phyloP scores from a whole-genome alignment of 2,113 vertebrate genomes.

The Octodon degus region DNA sequence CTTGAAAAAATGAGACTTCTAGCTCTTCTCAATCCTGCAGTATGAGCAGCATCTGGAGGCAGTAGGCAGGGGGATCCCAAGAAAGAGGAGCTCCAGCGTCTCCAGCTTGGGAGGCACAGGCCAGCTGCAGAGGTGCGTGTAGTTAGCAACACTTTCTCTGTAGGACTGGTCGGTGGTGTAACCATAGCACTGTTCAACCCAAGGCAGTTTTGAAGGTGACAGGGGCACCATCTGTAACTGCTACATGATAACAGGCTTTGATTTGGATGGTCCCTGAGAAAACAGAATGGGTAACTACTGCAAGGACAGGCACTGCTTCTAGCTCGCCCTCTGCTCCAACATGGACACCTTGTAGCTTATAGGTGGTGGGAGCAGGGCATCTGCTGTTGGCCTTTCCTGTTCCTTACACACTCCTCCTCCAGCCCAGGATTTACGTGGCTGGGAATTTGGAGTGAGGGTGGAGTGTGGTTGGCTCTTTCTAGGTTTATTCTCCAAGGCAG shows the following conservation, averaged over 20 bases:
- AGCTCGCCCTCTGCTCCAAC: not conserved
- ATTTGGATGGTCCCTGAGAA: not conserved
- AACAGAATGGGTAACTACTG: not conserved
- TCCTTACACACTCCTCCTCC: not conserved
- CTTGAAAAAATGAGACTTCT: conserved; percentile 7
- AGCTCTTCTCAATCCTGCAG: not conserved
- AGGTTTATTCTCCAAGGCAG: not conserved
- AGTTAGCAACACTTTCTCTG: not conserved
- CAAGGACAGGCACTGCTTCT: not conserved
- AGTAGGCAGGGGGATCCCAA: not conserved
- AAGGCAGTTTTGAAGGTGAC: not conserved
- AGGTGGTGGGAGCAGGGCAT: not conserved
- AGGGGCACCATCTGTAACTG: not conserved
- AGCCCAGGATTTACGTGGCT: not conserved
- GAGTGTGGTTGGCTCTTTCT: not conserved
- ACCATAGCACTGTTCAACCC: not conserved
- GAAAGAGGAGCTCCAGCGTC: not conserved
- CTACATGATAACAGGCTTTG: not conserved
- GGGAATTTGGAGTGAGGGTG: not conserved
- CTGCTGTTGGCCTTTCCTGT: not conserved
- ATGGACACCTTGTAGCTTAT: not conserved
- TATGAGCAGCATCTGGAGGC: not conserved
- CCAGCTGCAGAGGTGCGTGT: not conserved
- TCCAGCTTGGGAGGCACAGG: not conserved
- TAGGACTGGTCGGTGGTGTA: not conserved